These are phyloP conservation scores for Tragelaphus buxtoni DNA, from an alignment of 2,113 vertebrate genomes.

Conservation along the genomic window DNA sequence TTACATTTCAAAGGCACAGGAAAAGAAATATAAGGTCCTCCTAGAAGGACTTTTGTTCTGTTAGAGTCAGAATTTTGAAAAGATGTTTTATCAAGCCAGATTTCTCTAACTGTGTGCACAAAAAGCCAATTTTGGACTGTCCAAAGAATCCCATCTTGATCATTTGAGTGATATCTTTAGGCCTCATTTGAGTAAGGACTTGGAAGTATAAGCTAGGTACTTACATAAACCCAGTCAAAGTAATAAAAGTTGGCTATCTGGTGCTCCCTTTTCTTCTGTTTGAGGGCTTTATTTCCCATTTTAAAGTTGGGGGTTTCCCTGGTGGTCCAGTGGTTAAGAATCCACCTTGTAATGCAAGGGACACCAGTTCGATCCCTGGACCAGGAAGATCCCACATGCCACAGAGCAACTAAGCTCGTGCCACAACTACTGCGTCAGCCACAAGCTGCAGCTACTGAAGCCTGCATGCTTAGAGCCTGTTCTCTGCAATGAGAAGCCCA, in stretches of 20 bases:
- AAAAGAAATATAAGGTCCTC: background rate
- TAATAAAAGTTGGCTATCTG: background rate
- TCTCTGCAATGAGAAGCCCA: background rate
- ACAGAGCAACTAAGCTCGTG: background rate
- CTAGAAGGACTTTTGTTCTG: background rate
- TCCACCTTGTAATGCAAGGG: background rate
- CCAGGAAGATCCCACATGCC: background rate
- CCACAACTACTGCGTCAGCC: background rate
- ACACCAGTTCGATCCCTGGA: background rate
- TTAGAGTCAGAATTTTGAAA: background rate
- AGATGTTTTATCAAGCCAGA: background rate
- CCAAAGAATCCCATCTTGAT: background rate
- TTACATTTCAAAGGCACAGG: background rate
- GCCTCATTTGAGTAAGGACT: background rate
- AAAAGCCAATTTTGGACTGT: background rate
- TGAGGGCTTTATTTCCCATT: background rate
- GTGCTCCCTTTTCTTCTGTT: background rate
- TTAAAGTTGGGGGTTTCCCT: background rate
- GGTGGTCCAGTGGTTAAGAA: background rate
- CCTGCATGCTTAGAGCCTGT: background rate
- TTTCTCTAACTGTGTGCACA: background rate
- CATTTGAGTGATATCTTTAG: background rate
- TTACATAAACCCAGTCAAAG: background rate
- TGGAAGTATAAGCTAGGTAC: background rate
- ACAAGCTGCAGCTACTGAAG: background rate